These are phyloP conservation scores for Orchestia grillus DNA, from an alignment of 1,140 invertebrate species.

Conservation along the genomic window DNA sequence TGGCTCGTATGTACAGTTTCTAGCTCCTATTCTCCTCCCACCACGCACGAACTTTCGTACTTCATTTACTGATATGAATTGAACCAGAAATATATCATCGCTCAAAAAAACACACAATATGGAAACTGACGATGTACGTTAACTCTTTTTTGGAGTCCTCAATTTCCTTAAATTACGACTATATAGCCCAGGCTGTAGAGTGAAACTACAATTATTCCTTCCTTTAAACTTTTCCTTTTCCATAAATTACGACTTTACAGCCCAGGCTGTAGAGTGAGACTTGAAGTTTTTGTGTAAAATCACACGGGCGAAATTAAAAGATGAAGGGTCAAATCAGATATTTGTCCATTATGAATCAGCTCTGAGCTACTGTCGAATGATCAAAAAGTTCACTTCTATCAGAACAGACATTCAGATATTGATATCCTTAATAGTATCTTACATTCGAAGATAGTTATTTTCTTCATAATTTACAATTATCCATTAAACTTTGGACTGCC, in stretches of 20 bases:
- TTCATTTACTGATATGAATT: not conserved
- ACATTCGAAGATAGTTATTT: not conserved
- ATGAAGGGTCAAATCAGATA: not conserved
- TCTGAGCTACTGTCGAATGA: not conserved
- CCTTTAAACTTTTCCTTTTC: too few relatives aligned
- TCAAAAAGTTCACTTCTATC: not conserved
- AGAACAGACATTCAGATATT: not conserved
- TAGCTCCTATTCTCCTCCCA: not conserved
- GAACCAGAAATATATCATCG: not conserved
- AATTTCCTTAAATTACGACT: not conserved
- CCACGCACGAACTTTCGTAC: not conserved
- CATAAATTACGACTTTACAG: not conserved
- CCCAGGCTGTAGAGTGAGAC: not conserved
- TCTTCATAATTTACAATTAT: not conserved
- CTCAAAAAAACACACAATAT: not conserved
- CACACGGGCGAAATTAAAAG: not conserved
- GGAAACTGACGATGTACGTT: not conserved
- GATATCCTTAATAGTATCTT: not conserved
- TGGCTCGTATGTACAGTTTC: not conserved
- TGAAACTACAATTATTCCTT: too few relatives aligned
- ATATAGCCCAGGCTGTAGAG: not conserved
- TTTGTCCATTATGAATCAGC: not conserved
- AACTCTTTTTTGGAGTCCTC: not conserved
- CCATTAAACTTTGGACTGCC: slow-evolving; percentile 1
- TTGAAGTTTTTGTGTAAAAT: not conserved